Evolutionary conservation across 2,113 vertebrate species (phyloP).

Genomic region (Amphilophus citrinellus): DNA sequence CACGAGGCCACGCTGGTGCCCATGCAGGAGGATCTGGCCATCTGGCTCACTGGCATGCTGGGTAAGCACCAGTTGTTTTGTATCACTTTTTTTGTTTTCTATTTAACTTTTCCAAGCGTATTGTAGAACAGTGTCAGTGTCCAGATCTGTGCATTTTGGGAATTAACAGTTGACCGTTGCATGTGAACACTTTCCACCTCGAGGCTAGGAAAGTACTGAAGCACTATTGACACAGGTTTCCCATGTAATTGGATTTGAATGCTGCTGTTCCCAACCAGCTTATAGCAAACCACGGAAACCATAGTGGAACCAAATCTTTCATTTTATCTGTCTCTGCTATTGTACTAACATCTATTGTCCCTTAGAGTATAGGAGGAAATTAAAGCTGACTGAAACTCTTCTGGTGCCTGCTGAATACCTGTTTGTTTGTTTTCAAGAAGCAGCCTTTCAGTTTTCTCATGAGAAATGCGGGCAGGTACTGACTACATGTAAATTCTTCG

Average conservation of each 20-base stretch:
- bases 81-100: neutral
- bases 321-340: conserved; percentile 25
- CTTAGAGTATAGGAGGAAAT: conserved; percentile 53
- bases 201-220: conserved; percentile 38
- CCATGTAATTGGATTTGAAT: conserved; percentile 63
- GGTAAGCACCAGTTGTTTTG: conserved; percentile 77
- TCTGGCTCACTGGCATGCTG: conserved; percentile 93
- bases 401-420: conserved; percentile 36
- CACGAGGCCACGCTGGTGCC: conserved; percentile 93
- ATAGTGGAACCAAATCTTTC: conserved; percentile 44
- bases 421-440: neutral
- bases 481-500: conserved; percentile 19
- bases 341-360: conserved; percentile 57
- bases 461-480: conserved; percentile 47
- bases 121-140: neutral
- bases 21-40: conserved; percentile 96
- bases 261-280: conserved; percentile 23
- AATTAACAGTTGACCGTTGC: neutral
- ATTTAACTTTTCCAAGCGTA: neutral
- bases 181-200: neutral
- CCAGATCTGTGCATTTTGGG: neutral
- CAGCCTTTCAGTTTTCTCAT: neutral
- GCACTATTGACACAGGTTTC: conserved; percentile 31
- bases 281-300: conserved; percentile 21
- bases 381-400: conserved; percentile 41